These are phyloP conservation scores for Drosophila kambysellisi DNA, from an alignment of 2,888 invertebrate species.

Conservation along the genomic window DNA sequence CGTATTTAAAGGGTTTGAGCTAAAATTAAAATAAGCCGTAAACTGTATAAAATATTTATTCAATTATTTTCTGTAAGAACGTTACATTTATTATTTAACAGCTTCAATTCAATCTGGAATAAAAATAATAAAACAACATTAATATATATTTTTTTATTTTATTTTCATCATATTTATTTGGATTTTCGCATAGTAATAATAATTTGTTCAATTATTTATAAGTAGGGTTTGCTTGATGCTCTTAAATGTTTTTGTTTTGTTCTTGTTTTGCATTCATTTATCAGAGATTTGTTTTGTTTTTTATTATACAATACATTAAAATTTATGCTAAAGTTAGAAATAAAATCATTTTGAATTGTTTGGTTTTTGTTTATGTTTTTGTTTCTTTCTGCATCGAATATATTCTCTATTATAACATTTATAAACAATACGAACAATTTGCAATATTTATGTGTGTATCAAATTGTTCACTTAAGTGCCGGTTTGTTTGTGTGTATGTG, in stretches of 20 bases:
- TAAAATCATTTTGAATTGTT: slow-evolving; percentile 70
- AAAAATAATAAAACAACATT: slow-evolving; percentile 23
- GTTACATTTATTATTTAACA: background rate
- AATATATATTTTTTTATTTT: slow-evolving; percentile 31
- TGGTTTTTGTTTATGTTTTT: slow-evolving; percentile 26
- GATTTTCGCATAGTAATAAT: slow-evolving; percentile 76
- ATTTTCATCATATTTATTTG: slow-evolving; percentile 69
- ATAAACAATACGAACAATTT: slow-evolving; percentile 59
- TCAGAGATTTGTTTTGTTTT: slow-evolving; percentile 39
- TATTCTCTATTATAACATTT: slow-evolving; percentile 44
- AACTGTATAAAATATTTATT: background rate
- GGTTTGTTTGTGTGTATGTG: slow-evolving; percentile 9
- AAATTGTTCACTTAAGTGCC: slow-evolving; percentile 33
- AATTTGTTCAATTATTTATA: slow-evolving; percentile 64
- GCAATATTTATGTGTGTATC: slow-evolving; percentile 55
- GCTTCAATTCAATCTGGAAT: background rate
- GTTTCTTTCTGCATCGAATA: slow-evolving; percentile 18
- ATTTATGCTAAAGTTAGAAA: slow-evolving; percentile 73
- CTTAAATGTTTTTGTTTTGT: slow-evolving; percentile 34
- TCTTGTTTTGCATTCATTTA: slow-evolving; percentile 23
- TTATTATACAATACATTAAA: slow-evolving; percentile 61
- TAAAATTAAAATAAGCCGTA: no score
- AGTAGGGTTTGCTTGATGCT: slow-evolving; percentile 40
- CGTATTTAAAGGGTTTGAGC: no score
- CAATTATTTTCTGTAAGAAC: background rate